These are phyloP conservation scores for Chydorus sphaericus DNA, from an alignment of 2,888 invertebrate genomes.

Conservation along the genomic window DNA sequence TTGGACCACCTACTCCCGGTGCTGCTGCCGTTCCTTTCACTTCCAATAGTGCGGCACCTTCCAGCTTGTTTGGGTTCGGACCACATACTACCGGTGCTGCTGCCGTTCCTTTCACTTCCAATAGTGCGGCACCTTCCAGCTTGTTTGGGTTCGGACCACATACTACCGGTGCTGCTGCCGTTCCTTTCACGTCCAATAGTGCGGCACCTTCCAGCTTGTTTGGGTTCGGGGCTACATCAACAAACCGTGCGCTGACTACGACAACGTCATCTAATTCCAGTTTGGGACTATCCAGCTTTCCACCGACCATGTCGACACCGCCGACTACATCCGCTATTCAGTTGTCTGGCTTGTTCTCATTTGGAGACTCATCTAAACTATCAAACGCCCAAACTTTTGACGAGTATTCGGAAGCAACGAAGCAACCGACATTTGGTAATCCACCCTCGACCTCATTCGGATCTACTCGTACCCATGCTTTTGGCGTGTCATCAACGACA, in stretches of 20 bases:
- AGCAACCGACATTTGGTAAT: conserved; percentile 7
- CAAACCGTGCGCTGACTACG: neutral
- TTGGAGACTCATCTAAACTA: neutral
- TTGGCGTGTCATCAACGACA: neutral
- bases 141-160: neutral
- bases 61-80: neutral
- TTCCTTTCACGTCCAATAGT: neutral
- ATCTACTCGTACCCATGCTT: neutral
- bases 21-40: too few relatives aligned
- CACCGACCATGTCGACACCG: neutral
- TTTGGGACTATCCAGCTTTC: neutral
- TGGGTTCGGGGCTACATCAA: neutral
- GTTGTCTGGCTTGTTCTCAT: neutral
- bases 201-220: neutral
- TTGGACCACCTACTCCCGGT: neutral
- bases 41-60: neutral
- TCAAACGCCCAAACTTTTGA: too few relatives aligned
- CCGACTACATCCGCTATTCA: neutral
- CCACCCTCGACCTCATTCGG: neutral
- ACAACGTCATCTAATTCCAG: neutral
- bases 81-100: neutral
- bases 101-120: neutral
- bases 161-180: neutral
- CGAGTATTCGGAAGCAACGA: too few relatives aligned
- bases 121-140: neutral